Conservation (phyloP, 2,888 invertebrate species). For the Blomia tropicalis region DNA sequence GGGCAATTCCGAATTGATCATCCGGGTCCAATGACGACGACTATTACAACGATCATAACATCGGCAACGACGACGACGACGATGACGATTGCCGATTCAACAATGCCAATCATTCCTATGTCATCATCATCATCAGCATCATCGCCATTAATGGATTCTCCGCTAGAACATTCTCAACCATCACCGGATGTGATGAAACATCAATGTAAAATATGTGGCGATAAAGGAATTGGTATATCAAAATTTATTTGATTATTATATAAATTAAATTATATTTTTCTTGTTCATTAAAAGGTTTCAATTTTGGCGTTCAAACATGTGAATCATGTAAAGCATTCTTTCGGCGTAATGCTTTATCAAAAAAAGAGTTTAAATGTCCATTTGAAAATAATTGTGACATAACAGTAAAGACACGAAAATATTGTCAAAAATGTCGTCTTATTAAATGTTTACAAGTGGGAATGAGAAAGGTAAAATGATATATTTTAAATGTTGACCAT, state of each 20-base stretch:
- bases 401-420: slow-evolving; percentile 72
- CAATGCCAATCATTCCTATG: no score
- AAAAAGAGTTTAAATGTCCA: slow-evolving; percentile 80
- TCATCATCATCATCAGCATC: no score
- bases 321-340: slow-evolving; percentile 64
- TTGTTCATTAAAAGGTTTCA: not conserved
- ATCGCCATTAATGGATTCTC: no score
- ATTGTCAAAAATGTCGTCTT: slow-evolving; percentile 87
- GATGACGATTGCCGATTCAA: no score
- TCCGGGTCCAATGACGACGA: no score
- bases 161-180: no score
- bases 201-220: slow-evolving; percentile 3
- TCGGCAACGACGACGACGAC: no score
- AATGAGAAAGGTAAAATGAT: slow-evolving; percentile 75
- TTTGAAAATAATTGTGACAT: slow-evolving; percentile 80
- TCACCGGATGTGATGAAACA: slow-evolving; percentile 4
- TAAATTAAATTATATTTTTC: not conserved
- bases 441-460: slow-evolving; percentile 82
- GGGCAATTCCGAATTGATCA: no score
- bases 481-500: no score
- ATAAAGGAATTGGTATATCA: not conserved
- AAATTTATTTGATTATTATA: not conserved
- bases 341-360: slow-evolving; percentile 73
- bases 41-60: no score
- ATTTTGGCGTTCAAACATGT: slow-evolving; percentile 8